A percentile compares a stretch with the other conserved stretches of the same genome.
These are phyloP conservation scores for Dynastes grantii DNA, from an alignment of 2,888 invertebrate species.

Conservation along the genomic window DNA sequence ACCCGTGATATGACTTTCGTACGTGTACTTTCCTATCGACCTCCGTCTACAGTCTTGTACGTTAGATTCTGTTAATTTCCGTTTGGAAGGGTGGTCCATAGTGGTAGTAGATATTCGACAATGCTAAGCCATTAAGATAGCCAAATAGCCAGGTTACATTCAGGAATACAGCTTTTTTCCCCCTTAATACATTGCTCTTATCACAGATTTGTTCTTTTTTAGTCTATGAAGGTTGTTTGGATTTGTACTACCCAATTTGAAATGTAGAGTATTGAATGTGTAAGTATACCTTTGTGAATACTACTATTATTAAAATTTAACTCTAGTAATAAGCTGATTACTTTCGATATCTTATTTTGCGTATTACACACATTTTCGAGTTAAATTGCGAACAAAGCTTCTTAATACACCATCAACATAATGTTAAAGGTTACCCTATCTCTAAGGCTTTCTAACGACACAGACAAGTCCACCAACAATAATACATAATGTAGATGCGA, in stretches of 20 bases:
- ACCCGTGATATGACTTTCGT: slow-evolving; percentile 42
- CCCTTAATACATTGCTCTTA: slow-evolving; percentile 37
- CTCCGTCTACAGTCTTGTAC: slow-evolving; percentile 53
- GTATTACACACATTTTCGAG: too few species aligned
- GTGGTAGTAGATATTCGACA: slow-evolving; percentile 57
- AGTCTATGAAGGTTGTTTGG: slow-evolving; percentile 27
- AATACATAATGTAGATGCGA: too few species aligned
- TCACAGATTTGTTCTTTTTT: slow-evolving; percentile 42
- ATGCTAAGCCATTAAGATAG: slow-evolving; percentile 61
- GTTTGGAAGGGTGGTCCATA: slow-evolving; percentile 55
- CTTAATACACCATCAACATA: too few species aligned
- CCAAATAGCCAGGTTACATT: slow-evolving; percentile 59
- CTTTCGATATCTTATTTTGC: too few species aligned
- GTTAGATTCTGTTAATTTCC: slow-evolving; percentile 62
- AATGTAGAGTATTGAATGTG: neutral
- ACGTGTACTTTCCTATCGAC: slow-evolving; percentile 41
- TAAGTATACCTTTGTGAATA: too few species aligned
- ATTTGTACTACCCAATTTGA: neutral
- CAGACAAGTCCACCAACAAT: too few species aligned
- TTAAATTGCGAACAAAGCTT: too few species aligned
- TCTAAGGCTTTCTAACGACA: too few species aligned
- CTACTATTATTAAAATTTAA: too few species aligned
- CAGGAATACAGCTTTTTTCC: slow-evolving; percentile 50
- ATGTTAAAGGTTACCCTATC: too few species aligned
- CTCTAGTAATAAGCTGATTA: too few species aligned